A percentile compares a stretch with the other conserved stretches of the same genome.
These are phyloP conservation scores for Proterorhinus semilunaris DNA, from an alignment of 2,113 vertebrate species.

Conservation along the genomic window DNA sequence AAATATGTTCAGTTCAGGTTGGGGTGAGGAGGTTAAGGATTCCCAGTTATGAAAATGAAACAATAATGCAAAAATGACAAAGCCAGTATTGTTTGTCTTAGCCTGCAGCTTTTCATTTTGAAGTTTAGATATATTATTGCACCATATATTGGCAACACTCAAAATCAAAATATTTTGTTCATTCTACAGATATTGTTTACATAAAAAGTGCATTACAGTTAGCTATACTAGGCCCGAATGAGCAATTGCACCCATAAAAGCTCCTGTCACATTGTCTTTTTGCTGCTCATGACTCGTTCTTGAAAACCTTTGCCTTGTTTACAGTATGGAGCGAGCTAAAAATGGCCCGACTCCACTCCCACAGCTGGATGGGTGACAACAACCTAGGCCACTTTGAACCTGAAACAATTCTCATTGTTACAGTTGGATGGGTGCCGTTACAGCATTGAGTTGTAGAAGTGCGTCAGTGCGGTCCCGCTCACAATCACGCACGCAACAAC, in stretches of 20 bases:
- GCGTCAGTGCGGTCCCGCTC: constrained; percentile 21
- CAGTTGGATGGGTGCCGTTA: constrained; percentile 54
- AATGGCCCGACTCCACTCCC: constrained; percentile 44
- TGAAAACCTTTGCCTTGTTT: constrained; percentile 37
- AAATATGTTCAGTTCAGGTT: no score
- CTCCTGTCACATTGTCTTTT: constrained; percentile 13
- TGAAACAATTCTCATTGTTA: constrained; percentile 68
- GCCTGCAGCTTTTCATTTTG: no score
- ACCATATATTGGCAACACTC: no score
- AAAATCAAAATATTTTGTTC: no score
- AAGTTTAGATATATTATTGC: no score
- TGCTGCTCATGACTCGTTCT: constrained; percentile 34
- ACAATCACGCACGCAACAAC: constrained; percentile 23
- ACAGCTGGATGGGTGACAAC: constrained; percentile 51
- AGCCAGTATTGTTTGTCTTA: no score
- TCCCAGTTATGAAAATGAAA: no score
- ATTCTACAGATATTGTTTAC: constrained; percentile 11
- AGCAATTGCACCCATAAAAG: constrained; percentile 8
- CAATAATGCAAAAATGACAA: no score
- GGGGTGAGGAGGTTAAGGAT: no score
- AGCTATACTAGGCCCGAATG: not conserved
- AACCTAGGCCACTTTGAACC: constrained; percentile 56
- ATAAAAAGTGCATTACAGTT: constrained; percentile 6
- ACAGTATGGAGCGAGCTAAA: constrained; percentile 43
- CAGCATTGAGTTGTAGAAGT: constrained; percentile 31